Conservation (phyloP, 2,888 invertebrate genomes). For the Caenorhabditis angaria region DNA sequence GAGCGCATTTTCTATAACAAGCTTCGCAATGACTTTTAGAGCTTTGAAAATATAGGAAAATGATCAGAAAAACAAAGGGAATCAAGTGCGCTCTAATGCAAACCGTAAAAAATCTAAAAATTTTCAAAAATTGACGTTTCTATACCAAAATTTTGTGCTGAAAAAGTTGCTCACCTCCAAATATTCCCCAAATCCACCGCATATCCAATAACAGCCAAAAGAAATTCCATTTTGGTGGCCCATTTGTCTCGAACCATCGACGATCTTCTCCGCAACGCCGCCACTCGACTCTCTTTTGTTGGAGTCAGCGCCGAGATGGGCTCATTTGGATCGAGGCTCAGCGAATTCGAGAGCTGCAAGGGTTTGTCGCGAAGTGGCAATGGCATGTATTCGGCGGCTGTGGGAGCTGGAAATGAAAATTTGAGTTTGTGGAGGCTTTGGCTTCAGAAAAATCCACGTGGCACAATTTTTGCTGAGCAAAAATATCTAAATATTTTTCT, state of each 20-base stretch:
- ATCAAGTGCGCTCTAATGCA: no score
- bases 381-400: slow-evolving; percentile 49
- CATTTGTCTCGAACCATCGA: slow-evolving; percentile 64
- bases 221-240: slow-evolving; percentile 68
- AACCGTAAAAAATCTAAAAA: no score
- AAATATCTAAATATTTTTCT: no score
- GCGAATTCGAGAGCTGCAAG: slow-evolving; percentile 27
- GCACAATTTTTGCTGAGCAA: no score
- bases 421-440: background rate
- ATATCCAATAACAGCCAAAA: slow-evolving; percentile 69
- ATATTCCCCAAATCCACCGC: slow-evolving; percentile 71
- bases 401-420: slow-evolving; percentile 17
- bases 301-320: slow-evolving; percentile 48
- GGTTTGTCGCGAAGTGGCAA: slow-evolving; percentile 34
- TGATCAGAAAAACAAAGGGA: no score
- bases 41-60: no score
- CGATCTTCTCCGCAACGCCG: slow-evolving; percentile 45
- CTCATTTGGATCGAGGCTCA: slow-evolving; percentile 38
- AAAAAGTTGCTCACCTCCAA: slow-evolving; percentile 62
- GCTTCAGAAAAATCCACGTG: background rate
- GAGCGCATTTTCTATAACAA: no score
- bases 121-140: no score
- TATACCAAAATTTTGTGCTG: no score
- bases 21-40: no score
- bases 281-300: slow-evolving; percentile 45